These are phyloP conservation scores for Iphiclides podalirius DNA, from an alignment of 2,888 invertebrate species.

Conservation along the genomic window DNA sequence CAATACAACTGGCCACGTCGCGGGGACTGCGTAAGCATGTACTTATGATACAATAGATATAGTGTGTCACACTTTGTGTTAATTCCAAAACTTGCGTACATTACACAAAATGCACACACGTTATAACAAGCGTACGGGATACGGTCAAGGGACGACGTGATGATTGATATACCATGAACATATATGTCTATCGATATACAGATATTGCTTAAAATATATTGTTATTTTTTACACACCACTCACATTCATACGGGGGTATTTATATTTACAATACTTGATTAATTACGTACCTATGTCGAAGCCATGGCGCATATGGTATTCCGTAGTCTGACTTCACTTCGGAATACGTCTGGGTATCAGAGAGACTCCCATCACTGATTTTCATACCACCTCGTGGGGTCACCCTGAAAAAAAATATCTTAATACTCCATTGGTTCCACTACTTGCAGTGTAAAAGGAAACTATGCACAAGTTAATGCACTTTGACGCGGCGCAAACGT, in stretches of 20 bases:
- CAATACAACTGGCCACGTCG: slow-evolving; percentile 58
- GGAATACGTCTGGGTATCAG: slow-evolving; percentile 89
- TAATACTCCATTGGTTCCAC: not conserved
- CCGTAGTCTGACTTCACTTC: slow-evolving; percentile 88
- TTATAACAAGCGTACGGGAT: slow-evolving; percentile 25
- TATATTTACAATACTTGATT: not conserved
- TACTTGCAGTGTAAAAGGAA: not conserved
- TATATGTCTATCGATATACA: slow-evolving; percentile 23
- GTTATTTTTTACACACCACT: slow-evolving; percentile 33
- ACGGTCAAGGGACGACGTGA: slow-evolving; percentile 31
- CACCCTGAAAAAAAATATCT: slow-evolving; percentile 50
- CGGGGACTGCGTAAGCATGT: slow-evolving; percentile 54
- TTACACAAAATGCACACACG: slow-evolving; percentile 41
- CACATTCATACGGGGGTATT: slow-evolving; percentile 31
- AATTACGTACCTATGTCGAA: slow-evolving; percentile 85
- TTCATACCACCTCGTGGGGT: slow-evolving; percentile 77
- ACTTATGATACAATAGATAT: slow-evolving; percentile 38
- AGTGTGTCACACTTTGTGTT: slow-evolving; percentile 38
- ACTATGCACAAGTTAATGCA: too few relatives aligned
- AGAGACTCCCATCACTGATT: slow-evolving; percentile 89
- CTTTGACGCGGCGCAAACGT: not conserved
- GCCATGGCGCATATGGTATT: slow-evolving; percentile 92
- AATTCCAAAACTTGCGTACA: slow-evolving; percentile 26
- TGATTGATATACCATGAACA: slow-evolving; percentile 37
- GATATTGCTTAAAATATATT: slow-evolving; percentile 23